Evolutionary conservation across 2,797 vertebrate genomes (phyloP).

Genomic region (Clarias fuscus): DNA sequence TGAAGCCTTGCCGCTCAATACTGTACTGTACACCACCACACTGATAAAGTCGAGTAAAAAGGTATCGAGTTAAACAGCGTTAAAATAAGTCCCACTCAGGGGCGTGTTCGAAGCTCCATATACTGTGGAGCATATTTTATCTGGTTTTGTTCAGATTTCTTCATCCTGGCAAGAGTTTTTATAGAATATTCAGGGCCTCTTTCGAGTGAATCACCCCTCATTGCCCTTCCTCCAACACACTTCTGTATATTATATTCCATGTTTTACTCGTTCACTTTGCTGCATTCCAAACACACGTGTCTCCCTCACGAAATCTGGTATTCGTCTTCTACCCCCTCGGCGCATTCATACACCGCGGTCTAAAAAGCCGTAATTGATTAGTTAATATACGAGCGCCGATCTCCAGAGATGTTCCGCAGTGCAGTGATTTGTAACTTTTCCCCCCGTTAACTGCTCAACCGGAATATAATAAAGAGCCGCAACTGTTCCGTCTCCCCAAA

Average conservation of each 20-base stretch:
- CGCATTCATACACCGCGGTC: constrained; percentile 8
- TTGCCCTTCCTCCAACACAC: no score
- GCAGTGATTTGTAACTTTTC: constrained; percentile 25
- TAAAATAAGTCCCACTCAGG: no score
- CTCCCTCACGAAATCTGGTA: neutral
- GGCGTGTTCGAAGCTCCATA: no score
- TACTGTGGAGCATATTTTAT: no score
- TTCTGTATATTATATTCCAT: neutral
- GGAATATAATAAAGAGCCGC: constrained; percentile 39
- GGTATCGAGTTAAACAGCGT: no score
- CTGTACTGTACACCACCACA: no score
- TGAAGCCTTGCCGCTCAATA: no score
- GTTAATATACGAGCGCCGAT: constrained; percentile 19
- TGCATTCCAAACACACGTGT: neutral
- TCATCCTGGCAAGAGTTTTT: no score
- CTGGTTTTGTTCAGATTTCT: no score
- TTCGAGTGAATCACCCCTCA: no score
- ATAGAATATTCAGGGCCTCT: no score
- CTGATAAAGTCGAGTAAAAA: no score
- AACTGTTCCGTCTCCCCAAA: constrained; percentile 20
- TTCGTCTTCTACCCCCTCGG: neutral
- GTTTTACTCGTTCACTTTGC: neutral
- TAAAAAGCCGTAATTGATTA: constrained; percentile 42
- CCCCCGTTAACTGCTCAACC: constrained; percentile 23
- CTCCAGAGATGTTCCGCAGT: constrained; percentile 31